Evolutionary conservation across 2,797 vertebrate genomes (phyloP), one percentile per base, ranked within the genome.

Genomic region (Cuculus canorus): DNA sequence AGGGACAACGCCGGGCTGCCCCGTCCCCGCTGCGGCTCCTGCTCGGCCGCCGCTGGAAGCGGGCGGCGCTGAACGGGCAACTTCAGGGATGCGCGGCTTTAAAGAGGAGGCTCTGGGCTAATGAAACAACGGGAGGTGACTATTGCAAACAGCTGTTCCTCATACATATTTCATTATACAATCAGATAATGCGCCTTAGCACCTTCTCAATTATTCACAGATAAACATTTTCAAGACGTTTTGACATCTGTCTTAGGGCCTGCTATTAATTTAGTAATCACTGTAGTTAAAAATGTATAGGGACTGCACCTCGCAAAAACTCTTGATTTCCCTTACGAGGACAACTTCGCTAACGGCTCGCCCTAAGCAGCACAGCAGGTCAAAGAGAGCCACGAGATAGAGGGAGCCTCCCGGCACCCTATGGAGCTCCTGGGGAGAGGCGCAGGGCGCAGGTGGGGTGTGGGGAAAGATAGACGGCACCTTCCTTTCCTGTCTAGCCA

Each of bases 151-250:
- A 99, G 98, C 98, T 99, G 99, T 98, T 98, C 96, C 98, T 98
- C 98, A 99, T 99, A 97, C 98, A 99, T 99, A 98, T 99, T 99
- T 99, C 98, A 99, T 99, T 97, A 97, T 91, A 97, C 96, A 97
- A 98, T 97, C 98, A 98, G 98, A 98, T 99, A 99, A 99, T 98
- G 98, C 98, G 96, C 98, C 97, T 98, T 96, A 94, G 98, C 98
- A 97, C 97, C 97, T 98, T 98, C 98, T 98, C 98, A 98, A 97
- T 98, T 98, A 98, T 98, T 98, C 98, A 98, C 98, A 99, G 98
- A 98, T 98, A 98, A 99, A 99, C 98, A 99, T 98, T 98, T 98
- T 98, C 97, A 98, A 98, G 98, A 98, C 98, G 98, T 98, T 98
- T 98, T 98, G 98, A 99, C 99, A 99, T 99, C 98, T 99, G 98